These are phyloP conservation scores for Lepidurus arcticus DNA, from an alignment of 1,140 invertebrate species.

Conservation along the genomic window DNA sequence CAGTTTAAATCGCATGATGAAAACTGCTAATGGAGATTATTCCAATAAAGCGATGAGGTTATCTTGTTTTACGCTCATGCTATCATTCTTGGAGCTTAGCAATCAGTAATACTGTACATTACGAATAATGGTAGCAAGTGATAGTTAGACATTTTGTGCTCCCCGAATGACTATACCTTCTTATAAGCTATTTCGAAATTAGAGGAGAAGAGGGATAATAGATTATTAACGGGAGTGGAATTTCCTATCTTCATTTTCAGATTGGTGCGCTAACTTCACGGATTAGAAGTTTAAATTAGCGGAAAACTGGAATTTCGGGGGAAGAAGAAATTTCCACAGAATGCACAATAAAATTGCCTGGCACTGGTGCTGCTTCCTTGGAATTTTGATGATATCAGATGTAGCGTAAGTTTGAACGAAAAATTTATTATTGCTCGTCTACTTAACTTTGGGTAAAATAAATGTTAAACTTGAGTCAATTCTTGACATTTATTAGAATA, in stretches of 20 bases:
- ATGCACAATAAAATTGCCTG: not conserved
- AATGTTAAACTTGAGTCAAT: no score
- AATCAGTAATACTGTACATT: no score
- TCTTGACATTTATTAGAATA: no score
- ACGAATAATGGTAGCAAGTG: no score
- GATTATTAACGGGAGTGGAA: no score
- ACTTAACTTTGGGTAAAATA: no score
- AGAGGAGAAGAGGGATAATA: no score
- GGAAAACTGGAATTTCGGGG: not conserved
- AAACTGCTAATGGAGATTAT: not conserved
- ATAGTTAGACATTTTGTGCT: no score
- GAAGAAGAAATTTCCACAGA: not conserved
- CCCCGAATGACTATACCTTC: no score
- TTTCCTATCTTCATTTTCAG: not conserved
- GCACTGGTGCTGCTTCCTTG: not conserved
- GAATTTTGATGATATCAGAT: conserved; percentile 1
- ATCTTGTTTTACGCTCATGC: not conserved
- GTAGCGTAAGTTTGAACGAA: not conserved
- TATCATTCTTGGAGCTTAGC: not conserved
- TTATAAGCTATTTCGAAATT: no score
- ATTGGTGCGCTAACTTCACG: not conserved
- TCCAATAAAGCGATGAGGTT: not conserved
- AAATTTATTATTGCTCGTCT: no score
- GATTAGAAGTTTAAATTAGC: not conserved
- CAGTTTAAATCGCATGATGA: conserved; percentile 7